Conservation (phyloP, 2,888 invertebrate species). For the Acleris cristana region DNA sequence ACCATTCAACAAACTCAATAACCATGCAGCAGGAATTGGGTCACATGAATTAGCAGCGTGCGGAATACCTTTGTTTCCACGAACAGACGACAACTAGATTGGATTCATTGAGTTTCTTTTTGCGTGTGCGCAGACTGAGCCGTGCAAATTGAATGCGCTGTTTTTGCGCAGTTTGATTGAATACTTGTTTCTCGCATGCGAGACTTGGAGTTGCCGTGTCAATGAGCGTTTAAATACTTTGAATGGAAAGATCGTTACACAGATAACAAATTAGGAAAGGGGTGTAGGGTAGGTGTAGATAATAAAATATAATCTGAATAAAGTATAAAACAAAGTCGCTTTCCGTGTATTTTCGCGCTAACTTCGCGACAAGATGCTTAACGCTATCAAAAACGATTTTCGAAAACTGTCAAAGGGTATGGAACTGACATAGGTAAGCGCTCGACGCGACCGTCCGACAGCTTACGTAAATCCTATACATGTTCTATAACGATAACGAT, state of each 20-base stretch:
- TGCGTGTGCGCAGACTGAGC: conserved; percentile 19
- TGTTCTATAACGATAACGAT: too few species aligned
- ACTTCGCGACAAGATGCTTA: too few species aligned
- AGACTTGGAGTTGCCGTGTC: background rate
- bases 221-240: background rate
- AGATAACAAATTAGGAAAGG: background rate
- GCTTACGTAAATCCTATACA: too few species aligned
- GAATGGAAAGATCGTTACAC: background rate
- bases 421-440: too few species aligned
- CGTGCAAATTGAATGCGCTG: conserved; percentile 15
- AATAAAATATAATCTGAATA: too few species aligned
- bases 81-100: conserved; percentile 12
- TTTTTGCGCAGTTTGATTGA: conserved; percentile 20
- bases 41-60: conserved; percentile 9
- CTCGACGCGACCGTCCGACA: too few species aligned
- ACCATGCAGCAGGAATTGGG: conserved; percentile 16
- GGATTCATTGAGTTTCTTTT: conserved; percentile 20
- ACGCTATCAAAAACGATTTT: too few species aligned
- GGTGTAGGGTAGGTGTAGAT: too few species aligned
- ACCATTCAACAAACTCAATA: background rate
- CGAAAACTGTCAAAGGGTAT: too few species aligned
- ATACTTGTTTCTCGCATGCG: conserved; percentile 11
- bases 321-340: background rate
- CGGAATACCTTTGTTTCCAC: conserved; percentile 20
- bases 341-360: too few species aligned